Percentiles rank a stretch among this genome's conserved stretches.
Evolutionary conservation across 2,888 invertebrate species (phyloP).

Genomic region (Drosophila percnosoma): DNA sequence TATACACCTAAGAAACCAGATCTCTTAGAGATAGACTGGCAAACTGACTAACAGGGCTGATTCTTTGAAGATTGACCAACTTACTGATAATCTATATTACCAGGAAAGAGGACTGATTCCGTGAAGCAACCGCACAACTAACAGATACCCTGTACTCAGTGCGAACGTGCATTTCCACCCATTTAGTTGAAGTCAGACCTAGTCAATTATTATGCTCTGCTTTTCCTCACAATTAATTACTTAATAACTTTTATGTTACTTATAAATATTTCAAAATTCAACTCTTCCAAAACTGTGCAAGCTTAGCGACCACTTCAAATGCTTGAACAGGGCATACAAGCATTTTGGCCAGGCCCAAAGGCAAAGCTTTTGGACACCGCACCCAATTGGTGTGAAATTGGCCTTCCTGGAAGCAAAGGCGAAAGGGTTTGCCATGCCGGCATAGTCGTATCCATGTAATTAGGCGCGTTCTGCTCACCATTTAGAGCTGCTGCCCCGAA

Average conservation of each 20-base stretch:
- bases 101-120: too few species aligned
- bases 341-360: slow-evolving; percentile 14
- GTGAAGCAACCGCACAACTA: background rate
- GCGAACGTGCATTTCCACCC: background rate
- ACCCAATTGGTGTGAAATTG: slow-evolving; percentile 76
- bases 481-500: slow-evolving; percentile 55
- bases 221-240: background rate
- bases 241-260: too few species aligned
- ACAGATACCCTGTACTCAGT: background rate
- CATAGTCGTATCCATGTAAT: slow-evolving; percentile 58
- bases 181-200: too few species aligned
- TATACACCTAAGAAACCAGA: background rate
- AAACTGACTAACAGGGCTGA: background rate
- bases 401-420: slow-evolving; percentile 63
- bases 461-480: slow-evolving; percentile 52
- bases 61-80: background rate
- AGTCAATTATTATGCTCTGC: background rate
- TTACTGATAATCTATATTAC: too few species aligned
- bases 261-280: background rate
- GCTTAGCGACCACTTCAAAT: background rate
- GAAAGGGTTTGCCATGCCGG: slow-evolving; percentile 2
- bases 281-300: background rate
- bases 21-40: background rate
- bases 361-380: slow-evolving; percentile 1
- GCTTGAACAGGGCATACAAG: slow-evolving; percentile 8